Conservation (phyloP, 2,888 invertebrate species). For the Ormia ochracea region DNA sequence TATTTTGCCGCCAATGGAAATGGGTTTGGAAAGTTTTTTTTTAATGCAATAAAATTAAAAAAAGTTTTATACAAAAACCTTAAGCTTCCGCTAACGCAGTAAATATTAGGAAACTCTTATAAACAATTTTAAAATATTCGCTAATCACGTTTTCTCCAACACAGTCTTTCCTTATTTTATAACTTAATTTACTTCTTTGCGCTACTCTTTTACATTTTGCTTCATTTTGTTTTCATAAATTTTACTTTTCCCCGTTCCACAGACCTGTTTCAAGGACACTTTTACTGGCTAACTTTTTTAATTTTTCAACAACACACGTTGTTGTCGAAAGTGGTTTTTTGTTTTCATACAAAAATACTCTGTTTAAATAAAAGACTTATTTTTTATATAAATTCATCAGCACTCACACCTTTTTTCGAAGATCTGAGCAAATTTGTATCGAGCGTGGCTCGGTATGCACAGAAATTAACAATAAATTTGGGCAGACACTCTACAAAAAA, state of each 20-base stretch:
- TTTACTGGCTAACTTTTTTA: conserved; percentile 51
- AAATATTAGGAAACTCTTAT: too few relatives aligned
- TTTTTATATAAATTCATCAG: conserved; percentile 8
- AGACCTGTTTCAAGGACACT: conserved; percentile 56
- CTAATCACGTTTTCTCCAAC: too few relatives aligned
- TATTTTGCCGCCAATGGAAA: too few relatives aligned
- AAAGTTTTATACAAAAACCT: too few relatives aligned
- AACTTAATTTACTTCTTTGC: neutral
- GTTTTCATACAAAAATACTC: conserved; percentile 14
- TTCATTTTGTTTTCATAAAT: neutral
- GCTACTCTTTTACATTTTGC: conserved; percentile 8
- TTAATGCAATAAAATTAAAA: too few relatives aligned
- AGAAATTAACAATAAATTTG: conserved; percentile 1
- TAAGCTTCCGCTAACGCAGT: too few relatives aligned
- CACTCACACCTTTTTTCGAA: conserved; percentile 23
- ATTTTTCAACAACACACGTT: neutral
- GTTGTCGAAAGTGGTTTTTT: neutral
- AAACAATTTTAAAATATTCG: too few relatives aligned
- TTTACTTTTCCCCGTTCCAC: neutral
- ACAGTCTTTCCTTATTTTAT: neutral
- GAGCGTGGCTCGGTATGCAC: conserved; percentile 18
- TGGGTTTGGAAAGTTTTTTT: too few relatives aligned
- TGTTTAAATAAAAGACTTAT: conserved; percentile 24
- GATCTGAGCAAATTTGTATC: neutral
- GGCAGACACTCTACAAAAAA: conserved; percentile 20